Base-by-base conservation (phyloP, 2,113 vertebrate genomes). In the Mobula hypostoma region DNA sequence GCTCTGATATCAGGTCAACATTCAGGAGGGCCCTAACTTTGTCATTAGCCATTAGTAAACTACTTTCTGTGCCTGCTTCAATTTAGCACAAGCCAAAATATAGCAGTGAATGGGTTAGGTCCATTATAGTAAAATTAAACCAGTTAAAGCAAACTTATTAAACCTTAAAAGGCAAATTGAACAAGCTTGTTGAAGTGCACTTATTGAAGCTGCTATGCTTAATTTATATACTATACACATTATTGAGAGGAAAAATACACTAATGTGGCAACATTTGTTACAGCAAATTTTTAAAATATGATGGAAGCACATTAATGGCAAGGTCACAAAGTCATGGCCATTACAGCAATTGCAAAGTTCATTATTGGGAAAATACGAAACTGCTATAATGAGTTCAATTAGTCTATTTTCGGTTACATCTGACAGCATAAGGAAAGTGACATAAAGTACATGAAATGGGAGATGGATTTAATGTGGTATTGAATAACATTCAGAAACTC, bases 321-420 rank as follows among this genome's bases (percentile, higher is more conserved):
- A 91, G 68, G 17, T 56, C n/a, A 91, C 68, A 6, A 90, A 90
- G 48, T 61, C 32, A 68, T 19, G 29, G 48, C n/a, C 63, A 36
- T 68, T 88, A 56, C 14, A 88, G 61, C 63, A 8, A 15, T 29
- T 66, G 85, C 27, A 66, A 61, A 27, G 29, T n/a, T 63, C 85
- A 82, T 82, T 58, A 85, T 24, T 7, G 48, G 15, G 2, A 68
- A 91, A 36, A 90, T 63, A n/a, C 66, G 87, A 90, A 90, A 21
- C 87, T 36, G n/a, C 68, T 90, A 66, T 68, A 90, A 91, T 68
- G n/a, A 91, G 68, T 36, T 68, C 15, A 91, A 66, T 91, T 63
- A 91, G 87, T 66, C 61, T 91, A 66, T 15, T 68, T 29, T 7
- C 2, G 87, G 15, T n/a, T 68, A 68, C 1, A 7, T 91, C 63